Percentiles rank a stretch among this genome's conserved stretches.
Evolutionary conservation across 2,797 vertebrate genomes (phyloP).

Genomic region (Nyctibius grandis): DNA sequence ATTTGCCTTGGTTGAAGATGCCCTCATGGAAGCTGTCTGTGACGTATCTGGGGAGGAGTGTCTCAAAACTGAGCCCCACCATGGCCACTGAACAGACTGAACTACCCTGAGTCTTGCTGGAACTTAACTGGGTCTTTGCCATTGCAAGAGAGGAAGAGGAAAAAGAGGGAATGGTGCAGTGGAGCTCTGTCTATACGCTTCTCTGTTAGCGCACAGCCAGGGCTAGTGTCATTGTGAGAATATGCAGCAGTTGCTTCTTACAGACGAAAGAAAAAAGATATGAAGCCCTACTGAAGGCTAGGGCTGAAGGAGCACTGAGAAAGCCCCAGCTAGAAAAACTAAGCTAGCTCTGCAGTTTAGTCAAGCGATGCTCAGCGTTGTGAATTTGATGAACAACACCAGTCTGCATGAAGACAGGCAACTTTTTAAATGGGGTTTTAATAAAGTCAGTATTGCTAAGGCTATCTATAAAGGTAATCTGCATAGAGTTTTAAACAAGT

Average conservation of each 20-base stretch:
- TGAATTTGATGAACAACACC: conserved; percentile 35
- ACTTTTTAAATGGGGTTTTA: conserved; percentile 54
- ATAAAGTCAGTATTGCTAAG: conserved; percentile 36
- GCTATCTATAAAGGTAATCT: conserved; percentile 44
- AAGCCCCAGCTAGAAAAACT: background rate
- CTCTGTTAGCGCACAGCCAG: background rate
- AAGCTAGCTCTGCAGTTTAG: background rate
- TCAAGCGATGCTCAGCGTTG: background rate
- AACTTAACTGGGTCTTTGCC: background rate
- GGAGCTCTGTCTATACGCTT: background rate
- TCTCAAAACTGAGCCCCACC: background rate
- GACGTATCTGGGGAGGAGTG: background rate
- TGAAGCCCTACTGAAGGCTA: background rate
- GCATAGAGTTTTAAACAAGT: conserved; percentile 39
- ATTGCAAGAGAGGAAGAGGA: background rate
- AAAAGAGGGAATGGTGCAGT: background rate
- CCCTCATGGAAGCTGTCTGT: background rate
- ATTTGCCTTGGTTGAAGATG: background rate
- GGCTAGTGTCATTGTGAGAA: background rate
- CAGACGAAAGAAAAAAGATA: background rate
- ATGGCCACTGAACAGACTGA: background rate
- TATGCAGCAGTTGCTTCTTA: background rate
- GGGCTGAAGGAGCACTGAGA: background rate
- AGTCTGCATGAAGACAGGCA: background rate
- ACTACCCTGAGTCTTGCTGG: background rate